Percentiles rank a stretch among this genome's conserved stretches.
phyloP scores from a whole-genome alignment of 2,113 vertebrate species.

The Macquaria australasica region DNA sequence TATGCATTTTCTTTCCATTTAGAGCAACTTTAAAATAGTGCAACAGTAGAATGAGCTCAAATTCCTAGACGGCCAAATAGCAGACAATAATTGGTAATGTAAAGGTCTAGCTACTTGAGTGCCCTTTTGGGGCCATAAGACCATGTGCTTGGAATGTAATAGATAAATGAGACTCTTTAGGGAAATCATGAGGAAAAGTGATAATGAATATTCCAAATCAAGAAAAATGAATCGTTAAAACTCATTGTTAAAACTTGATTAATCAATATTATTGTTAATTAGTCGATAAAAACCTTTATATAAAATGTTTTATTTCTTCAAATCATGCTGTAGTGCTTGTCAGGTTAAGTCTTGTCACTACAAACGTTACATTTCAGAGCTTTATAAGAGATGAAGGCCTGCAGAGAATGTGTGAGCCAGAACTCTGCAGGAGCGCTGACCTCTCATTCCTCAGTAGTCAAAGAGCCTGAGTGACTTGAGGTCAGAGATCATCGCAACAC shows the following conservation, averaged over 20 bases:
- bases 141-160: background rate
- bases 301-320: background rate
- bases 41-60: background rate
- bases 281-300: background rate
- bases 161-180: background rate
- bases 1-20: background rate
- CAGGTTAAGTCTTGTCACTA: slow-evolving; percentile 22
- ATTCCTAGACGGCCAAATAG: background rate
- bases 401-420: slow-evolving; percentile 40
- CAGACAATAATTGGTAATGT: background rate
- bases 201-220: background rate
- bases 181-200: background rate
- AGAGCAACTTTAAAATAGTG: background rate
- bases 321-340: background rate
- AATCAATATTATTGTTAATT: no score
- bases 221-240: background rate
- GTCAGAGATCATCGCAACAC: slow-evolving; percentile 66
- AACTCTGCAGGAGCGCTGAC: slow-evolving; percentile 62
- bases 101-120: background rate
- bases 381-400: slow-evolving; percentile 29
- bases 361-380: slow-evolving; percentile 21
- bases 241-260: no score
- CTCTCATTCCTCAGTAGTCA: slow-evolving; percentile 73
- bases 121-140: background rate
- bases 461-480: slow-evolving; percentile 63